Base-by-base conservation (phyloP, 1,140 invertebrate species). In the Penaeus indicus region DNA sequence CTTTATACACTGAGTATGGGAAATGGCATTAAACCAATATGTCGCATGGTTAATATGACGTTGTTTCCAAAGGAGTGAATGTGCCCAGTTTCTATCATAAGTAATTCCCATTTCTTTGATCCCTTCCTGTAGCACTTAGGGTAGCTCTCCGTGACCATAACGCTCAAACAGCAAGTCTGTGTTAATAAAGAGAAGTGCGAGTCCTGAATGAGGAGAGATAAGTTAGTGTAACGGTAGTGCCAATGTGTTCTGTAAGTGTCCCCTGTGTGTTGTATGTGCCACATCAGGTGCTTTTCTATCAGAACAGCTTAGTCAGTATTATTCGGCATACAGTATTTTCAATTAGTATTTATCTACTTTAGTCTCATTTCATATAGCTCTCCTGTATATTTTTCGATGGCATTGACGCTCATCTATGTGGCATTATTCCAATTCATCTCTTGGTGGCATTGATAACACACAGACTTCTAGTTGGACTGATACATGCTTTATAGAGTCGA, bases 81-180 rank as follows among this genome's bases (percentile, higher is more conserved):
- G 27, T 75, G 72, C 27, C 27, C 27, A 27, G 25, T 32, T 75
- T 60, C 62, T 63, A 47, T 79, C 54, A 54, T 54, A n/a, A 60
- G 79, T 88, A 84, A 75, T 54, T 13, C 54, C 87, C 82, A 84
- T 79, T 61, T 67, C 79, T 11, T 75, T 5, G 78, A 88, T 72
- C 62, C 54, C 78, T 22, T 83, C 81, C 38, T 63, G 19, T 54
- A 54, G 54, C 54, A 10, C 54, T 54, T 54, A 54, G 54, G 54
- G 54, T 54, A 54, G 54, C 54, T 54, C 54, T 54, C 54, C 54
- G 54, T 67, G 62, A 47, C 38, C 42, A 77, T 25, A 88, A 84
- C 87, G 87, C 87, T 88, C 87, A 88, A 88, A 63, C 61, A 84
- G 81, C 60, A 84, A 88, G 82, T 88, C 82, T 88, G 87, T 88